Evolutionary conservation across 2,113 vertebrate species (phyloP), one percentile per base, ranked within the genome.

Genomic region (Notarius lentiginosus): DNA sequence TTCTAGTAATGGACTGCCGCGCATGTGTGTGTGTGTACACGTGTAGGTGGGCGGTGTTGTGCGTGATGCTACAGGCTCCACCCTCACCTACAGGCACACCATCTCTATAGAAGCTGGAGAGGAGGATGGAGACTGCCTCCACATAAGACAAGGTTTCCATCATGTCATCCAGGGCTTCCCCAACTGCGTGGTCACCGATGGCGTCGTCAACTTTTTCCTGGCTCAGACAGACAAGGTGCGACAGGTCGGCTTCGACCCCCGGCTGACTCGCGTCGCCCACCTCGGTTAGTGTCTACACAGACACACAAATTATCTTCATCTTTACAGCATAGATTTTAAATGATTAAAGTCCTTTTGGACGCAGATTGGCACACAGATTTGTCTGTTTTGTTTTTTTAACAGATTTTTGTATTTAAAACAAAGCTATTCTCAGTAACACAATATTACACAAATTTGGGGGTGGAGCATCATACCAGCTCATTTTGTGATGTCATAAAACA

Each of bases 171-270:
- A 94, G 2, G 97, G 97, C 1, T 98, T 98, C 89, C 97, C 97
- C 0, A 94, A 93, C 92, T 98, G 97, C 4, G 96, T 98, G 18
- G 94, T 98, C 86, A 96, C 96, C 0, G 97, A 98, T 0, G 97
- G 96, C 0, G 97, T 97, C n/a, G 95, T 98, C 24, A 98, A 98
- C 93, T 98, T 98, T 93, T 98, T 98, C 90, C 91, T 98, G 87
- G 97, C 96, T 41, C 96, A 96, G 49, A 98, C 97, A 0, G 96
- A 97, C 66, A 97, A 97, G 91, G 93, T 98, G 81, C 95, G 95
- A 61, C 96, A 97, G 91, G 97, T 97, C 1, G 97, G 97, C 53
- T 98, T 98, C 87, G 97, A 98, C 90, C 97, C 97, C 0, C 96
- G 96, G 0, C 92, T 98, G 55, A 90, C 93, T 79, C 94, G 97